Evolutionary conservation across 2,113 vertebrate species (phyloP).

Genomic region (Tragelaphus imberbis): DNA sequence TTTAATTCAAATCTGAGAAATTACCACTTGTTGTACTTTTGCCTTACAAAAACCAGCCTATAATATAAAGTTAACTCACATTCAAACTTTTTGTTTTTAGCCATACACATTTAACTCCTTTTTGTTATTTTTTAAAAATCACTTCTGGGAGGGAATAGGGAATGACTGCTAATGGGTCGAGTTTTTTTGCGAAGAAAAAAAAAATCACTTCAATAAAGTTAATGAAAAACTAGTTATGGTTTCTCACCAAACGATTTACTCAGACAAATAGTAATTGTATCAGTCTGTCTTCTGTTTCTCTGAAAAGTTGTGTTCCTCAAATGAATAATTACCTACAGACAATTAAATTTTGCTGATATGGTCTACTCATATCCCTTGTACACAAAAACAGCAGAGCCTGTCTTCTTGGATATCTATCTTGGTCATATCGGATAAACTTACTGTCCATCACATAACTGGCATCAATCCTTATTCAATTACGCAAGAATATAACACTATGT

Average conservation of each 20-base stretch:
- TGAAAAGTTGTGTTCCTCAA: slow-evolving; percentile 78
- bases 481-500: slow-evolving; percentile 81
- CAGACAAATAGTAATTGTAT: slow-evolving; percentile 79
- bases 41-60: slow-evolving; percentile 1
- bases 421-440: slow-evolving; percentile 87
- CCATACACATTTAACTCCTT: slow-evolving; percentile 36
- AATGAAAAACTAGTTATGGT: slow-evolving; percentile 79
- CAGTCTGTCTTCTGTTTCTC: slow-evolving; percentile 73
- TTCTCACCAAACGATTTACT: slow-evolving; percentile 70
- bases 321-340: slow-evolving; percentile 92
- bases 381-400: slow-evolving; percentile 83
- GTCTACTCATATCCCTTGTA: slow-evolving; percentile 83
- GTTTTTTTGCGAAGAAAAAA: too few relatives aligned
- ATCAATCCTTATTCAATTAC: slow-evolving; percentile 82
- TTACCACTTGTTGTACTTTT: slow-evolving; percentile 50
- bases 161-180: too few relatives aligned
- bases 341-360: slow-evolving; percentile 90
- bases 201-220: slow-evolving; percentile 68
- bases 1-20: slow-evolving; percentile 55
- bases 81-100: slow-evolving; percentile 25
- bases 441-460: slow-evolving; percentile 85
- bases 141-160: too few relatives aligned
- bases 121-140: slow-evolving; percentile 46
- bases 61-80: slow-evolving; percentile 30
- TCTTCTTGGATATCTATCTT: slow-evolving; percentile 90